Evolutionary conservation across 2,888 invertebrate genomes (phyloP), one percentile per base, ranked within the genome.

Genomic region (Dione vanillae): DNA sequence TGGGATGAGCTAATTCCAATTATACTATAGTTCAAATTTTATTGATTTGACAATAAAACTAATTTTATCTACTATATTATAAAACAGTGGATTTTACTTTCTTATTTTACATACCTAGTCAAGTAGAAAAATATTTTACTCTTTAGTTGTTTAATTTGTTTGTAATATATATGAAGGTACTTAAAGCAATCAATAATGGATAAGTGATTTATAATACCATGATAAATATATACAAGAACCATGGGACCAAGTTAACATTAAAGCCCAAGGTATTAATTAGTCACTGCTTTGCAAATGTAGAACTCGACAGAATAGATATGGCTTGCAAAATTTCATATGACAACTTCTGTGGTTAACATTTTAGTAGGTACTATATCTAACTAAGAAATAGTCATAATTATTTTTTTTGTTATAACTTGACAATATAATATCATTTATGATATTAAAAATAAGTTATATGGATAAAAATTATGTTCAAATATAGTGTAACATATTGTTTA

Each of bases 201-300:
- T 37, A 37, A 56, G 59, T 45, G 20, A n/a, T n/a, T 11, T 61
- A 12, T 35, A 3, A n/a, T 45, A 61, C 43, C 10, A 43, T 59
- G n/a, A 14, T 65, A 56, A 37, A 62, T 35, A 61, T 45, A 61
- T 35, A 62, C 43, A 56, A 64, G 19, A 61, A 45, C 27, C 51
- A 69, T 52, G 69, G 72, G 72, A 72, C 72, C 69, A 72, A 72
- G 59, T 69, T 66, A 54, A 65, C n/a, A 27, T 61, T 45, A 61
- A 45, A 16, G 45, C n/a, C 61, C 43, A 61, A 61, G 43, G 45
- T 61, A 61, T 49, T 61, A 61, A n/a, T n/a, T n/a, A 61, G 16
- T 20, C 61, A 61, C 61, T 61, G 45, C 45, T 61, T 61, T 45
- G 61, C 61, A 45, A 61, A 45, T 61, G 43, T 61, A 61, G 61